Conservation (phyloP, 2,113 vertebrate genomes). For the Odocoileus virginianus region DNA sequence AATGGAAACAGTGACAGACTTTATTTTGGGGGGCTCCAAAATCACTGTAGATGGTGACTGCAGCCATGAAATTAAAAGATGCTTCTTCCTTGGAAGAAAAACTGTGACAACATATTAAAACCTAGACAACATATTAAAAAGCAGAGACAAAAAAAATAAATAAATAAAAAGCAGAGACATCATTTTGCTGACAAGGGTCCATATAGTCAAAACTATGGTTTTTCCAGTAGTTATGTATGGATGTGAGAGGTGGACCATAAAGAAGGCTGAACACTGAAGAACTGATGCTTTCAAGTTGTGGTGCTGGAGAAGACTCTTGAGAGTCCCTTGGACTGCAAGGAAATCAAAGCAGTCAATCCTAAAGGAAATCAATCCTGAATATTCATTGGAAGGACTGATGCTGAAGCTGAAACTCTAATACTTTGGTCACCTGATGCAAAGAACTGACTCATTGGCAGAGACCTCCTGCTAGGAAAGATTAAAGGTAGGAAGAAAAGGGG, state of each 20-base stretch:
- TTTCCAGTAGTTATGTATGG: not conserved
- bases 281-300: not conserved
- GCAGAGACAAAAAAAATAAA: not conserved
- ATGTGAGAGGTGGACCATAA: not conserved
- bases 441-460: not conserved
- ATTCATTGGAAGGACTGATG: not conserved
- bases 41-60: not conserved
- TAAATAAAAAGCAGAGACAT: not conserved
- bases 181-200: not conserved
- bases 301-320: not conserved
- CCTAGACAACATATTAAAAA: not conserved
- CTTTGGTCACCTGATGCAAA: not conserved
- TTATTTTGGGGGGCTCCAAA: not conserved
- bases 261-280: not conserved
- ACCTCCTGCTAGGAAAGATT: not conserved
- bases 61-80: not conserved
- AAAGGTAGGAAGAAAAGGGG: not conserved
- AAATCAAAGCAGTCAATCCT: not conserved
- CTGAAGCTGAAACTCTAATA: not conserved
- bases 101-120: not conserved
- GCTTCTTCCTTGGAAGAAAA: not conserved
- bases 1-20: not conserved
- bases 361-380: not conserved
- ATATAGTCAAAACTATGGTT: not conserved
- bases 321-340: not conserved